Evolutionary conservation across 2,888 invertebrate species (phyloP), one percentile per base, ranked within the genome.

Genomic region (Rhodophaea formosa): DNA sequence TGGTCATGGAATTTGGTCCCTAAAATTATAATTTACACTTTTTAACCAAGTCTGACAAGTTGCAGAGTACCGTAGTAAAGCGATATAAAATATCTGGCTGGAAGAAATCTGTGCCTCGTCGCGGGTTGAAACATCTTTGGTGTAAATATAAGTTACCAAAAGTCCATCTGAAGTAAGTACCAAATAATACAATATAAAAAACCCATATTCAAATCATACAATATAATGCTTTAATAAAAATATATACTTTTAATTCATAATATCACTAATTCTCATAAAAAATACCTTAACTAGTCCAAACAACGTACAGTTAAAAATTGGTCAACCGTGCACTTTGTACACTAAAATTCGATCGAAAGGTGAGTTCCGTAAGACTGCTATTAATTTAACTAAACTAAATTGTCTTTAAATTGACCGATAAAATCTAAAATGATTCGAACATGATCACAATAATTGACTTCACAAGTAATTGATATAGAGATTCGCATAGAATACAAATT

Each of bases 211-310:
- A 64, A 65, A 57, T 59, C 30, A 65, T 42, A 64, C 71, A 75
- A 73, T 66, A 71, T 70, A 72, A 69, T 72, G 77, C 72, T 17
- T 46, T 6, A 52, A 59, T 62, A 64, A 59, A 62, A 64, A 67
- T 61, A 71, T 62, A 71, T 71, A 76, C 76, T 75, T 73, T 81
- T 77, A 82, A 84, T 75, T 82, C 73, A 73, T 86, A 86, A 85
- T 86, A 86, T 86, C 86, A 85, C 84, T 56, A 75, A 76, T 77
- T 72, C 70, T 71, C 70, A 72, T 74, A 74, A 69, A 77, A 74
- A 78, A 72, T 74, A 77, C 62, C 68, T 74, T 76, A 71, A 73
- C 70, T 77, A 79, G 64, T 68, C 65, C 66, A 72, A 71, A 59
- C 68, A 62, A 69, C 63, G 64, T 63, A 59, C 47, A 61, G 53